Percentiles rank a stretch among this genome's conserved stretches.
Evolutionary conservation across 2,797 vertebrate genomes (phyloP).

Genomic region (Parauchenoglanis ngamensis): DNA sequence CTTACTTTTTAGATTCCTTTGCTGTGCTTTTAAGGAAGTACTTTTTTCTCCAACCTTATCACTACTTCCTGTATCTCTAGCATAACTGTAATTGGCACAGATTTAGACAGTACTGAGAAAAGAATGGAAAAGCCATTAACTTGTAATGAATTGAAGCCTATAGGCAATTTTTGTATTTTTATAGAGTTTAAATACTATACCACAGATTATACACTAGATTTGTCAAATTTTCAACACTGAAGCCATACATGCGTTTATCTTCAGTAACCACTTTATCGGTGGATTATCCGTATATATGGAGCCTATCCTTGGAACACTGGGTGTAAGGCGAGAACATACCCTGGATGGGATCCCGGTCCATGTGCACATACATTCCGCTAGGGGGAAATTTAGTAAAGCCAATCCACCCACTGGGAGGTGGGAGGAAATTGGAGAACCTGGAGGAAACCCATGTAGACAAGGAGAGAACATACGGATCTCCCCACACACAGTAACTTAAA

Average conservation of each 20-base stretch:
- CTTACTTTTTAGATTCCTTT: background rate
- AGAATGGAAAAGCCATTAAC: background rate
- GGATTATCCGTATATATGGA: background rate
- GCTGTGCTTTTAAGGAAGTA: background rate
- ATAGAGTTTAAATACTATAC: background rate
- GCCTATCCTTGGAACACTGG: background rate
- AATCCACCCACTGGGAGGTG: background rate
- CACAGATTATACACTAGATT: background rate
- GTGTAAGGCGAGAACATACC: background rate
- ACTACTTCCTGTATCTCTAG: background rate
- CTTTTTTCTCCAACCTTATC: background rate
- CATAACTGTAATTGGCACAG: background rate
- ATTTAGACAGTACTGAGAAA: background rate
- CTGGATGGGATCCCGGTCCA: background rate
- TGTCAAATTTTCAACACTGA: background rate
- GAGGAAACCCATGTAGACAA: background rate
- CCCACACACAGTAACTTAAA: background rate
- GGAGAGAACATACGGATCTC: background rate
- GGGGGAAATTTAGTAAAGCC: background rate
- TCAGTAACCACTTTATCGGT: background rate
- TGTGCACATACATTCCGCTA: background rate
- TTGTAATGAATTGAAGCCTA: background rate
- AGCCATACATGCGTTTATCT: background rate
- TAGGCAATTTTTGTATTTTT: background rate
- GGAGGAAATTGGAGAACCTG: slow-evolving; percentile 11